Conservation (phyloP, 1,140 invertebrate species). For the Ooceraea biroi region DNA sequence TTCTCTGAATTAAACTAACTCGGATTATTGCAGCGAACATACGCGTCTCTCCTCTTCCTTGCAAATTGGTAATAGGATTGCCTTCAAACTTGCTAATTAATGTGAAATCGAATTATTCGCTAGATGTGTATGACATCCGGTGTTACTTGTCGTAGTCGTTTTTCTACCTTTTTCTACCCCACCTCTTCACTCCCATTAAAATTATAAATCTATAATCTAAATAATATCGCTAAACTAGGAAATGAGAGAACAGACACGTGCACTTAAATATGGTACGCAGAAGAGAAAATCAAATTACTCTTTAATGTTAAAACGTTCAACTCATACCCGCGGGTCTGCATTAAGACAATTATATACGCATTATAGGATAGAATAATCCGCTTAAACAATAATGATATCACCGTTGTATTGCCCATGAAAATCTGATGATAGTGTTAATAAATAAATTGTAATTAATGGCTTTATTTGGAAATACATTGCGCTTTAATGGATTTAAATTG, state of each 20-base stretch:
- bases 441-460: neutral
- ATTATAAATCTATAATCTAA: slow-evolving; percentile 7
- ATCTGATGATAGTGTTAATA: neutral
- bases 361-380: neutral
- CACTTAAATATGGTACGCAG: neutral
- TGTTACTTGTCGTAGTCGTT: neutral
- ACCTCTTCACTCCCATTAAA: too few species aligned
- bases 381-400: slow-evolving; percentile 7
- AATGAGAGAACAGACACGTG: neutral
- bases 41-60: neutral
- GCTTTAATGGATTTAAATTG: neutral
- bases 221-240: neutral
- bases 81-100: slow-evolving; percentile 1
- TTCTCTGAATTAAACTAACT: slow-evolving; percentile 37
- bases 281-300: neutral
- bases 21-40: slow-evolving; percentile 33
- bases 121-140: neutral
- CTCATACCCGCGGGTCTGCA: neutral
- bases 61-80: slow-evolving; percentile 41
- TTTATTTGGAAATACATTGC: neutral
- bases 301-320: neutral
- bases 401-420: neutral
- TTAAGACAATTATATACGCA: too few species aligned
- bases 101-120: slow-evolving; percentile 44
- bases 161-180: neutral